Evolutionary conservation across 2,888 invertebrate species (phyloP), one percentile per base, ranked within the genome.

Genomic region (Tenthredo mesomela): DNA sequence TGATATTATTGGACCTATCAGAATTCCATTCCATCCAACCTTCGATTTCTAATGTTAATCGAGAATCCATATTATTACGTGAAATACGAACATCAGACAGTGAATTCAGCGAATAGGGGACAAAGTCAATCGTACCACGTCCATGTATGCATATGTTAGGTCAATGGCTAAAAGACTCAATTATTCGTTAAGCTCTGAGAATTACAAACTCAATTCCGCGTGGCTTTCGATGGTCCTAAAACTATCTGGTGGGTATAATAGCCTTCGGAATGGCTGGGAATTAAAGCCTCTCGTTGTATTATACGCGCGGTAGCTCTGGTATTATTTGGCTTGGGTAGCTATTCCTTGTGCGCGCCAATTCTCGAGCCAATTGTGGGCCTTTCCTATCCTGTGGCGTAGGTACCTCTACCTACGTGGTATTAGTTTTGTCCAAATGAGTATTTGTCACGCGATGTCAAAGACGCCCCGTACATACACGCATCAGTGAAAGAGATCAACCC

Each of bases 401-500:
- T 50, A 61, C 43, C 47, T 33, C 47, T 12, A 18, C 37, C 21
- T 70, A 67, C 82, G 58, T 61, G 43, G 82, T 82, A 82, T 82
- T 82, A 82, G 82, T 82, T 82, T 70, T 70, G 85, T 87, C 84
- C 25, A 80, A 86, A 87, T 67, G 87, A 84, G 75, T 85, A 85
- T 85, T 83, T 71, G 86, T 82, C 87, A 87, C 87, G 87, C 87
- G 85, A 87, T 85, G 80, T 73, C 70, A 85, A 85, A 86, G 87
- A 87, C 85, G 87, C 84, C 65, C 70, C 80, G 65, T 71, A 65
- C 65, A 54, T 80, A 54, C 86, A 87, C 86, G 87, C 86, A 85
- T 87, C 84, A 85, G 82, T 70, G 47, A 29, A 67, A 67, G 43
- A 67, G 82, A 65, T 82, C 82, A 82, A 67, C 47, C 70, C 29